Conservation (phyloP, 1,140 invertebrate species). For the Bathynomus jamesi region DNA sequence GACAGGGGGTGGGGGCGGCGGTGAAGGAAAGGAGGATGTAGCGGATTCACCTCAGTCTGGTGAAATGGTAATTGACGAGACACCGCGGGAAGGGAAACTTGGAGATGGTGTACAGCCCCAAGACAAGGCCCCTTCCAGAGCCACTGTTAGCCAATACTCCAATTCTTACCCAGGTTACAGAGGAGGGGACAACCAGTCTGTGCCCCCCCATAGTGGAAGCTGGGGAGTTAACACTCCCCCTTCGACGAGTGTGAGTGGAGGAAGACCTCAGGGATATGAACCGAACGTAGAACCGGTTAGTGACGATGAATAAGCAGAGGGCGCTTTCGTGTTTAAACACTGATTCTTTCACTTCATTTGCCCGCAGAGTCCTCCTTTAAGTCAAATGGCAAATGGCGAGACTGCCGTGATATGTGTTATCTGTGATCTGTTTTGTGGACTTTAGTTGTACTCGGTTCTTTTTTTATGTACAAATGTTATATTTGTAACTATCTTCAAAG, state of each 20-base stretch:
- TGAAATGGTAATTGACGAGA: slow-evolving; percentile 55
- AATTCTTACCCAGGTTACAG: neutral
- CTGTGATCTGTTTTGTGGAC: slow-evolving; percentile 1
- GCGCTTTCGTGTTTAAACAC: too few species aligned
- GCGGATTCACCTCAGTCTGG: slow-evolving; percentile 48
- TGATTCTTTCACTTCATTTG: too few species aligned
- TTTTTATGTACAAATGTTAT: neutral
- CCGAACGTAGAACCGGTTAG: slow-evolving; percentile 37
- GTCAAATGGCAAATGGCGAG: neutral
- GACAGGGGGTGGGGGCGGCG: slow-evolving; percentile 7
- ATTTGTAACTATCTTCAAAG: neutral
- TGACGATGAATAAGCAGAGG: slow-evolving; percentile 25
- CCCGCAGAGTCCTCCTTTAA: neutral
- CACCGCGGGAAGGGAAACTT: slow-evolving; percentile 20
- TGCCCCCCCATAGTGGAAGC: slow-evolving; percentile 8
- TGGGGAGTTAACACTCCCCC: slow-evolving; percentile 14
- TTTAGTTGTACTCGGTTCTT: neutral
- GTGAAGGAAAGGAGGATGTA: slow-evolving; percentile 16
- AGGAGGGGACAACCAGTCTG: neutral
- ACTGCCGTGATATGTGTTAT: neutral
- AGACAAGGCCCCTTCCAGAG: slow-evolving; percentile 3
- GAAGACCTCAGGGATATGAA: slow-evolving; percentile 30
- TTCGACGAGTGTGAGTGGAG: slow-evolving; percentile 11
- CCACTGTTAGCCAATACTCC: neutral
- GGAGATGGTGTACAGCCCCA: slow-evolving; percentile 20